Evolutionary conservation across 1,140 invertebrate genomes (phyloP), one percentile per base, ranked within the genome.

Genomic region (Fopius arisanus): DNA sequence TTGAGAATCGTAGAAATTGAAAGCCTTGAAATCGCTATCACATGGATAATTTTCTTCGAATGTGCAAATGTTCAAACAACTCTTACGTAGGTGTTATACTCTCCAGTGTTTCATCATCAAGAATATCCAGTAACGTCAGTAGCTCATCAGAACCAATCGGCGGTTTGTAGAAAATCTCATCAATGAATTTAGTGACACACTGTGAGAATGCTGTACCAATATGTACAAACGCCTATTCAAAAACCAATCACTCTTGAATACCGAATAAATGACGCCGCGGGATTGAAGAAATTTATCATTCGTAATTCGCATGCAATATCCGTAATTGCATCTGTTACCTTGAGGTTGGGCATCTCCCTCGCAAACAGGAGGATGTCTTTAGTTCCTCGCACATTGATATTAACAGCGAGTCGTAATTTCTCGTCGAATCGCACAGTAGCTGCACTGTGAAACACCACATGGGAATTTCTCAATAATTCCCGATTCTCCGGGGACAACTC

Each of bases 371-470:
- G 70, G 26, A 93, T 80, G 41, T 90, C 87, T 75, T 90, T 90
- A 0, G 91, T 91, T 9, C 90, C 91, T 66, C 87, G 84, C 1
- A 93, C 88, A 78, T 94, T 94, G 28, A 91, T 90, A 29, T 89
- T 86, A 21, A 90, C 86, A 0, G 91, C 89, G n/a, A 82, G 68
- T 80, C 92, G 91, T 16, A 97, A 83, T 54, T 91, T 90, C 84
- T 96, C 96, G 83, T 96, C 93, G 85, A 97, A 97, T 80, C 93
- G 92, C 9, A 97, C 91, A n/a, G 95, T 96, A 0, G 96, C 96
- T 1, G 96, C 96, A 4, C 91, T 92, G 81, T 97, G 96, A 83
- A 97, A 95, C n/a, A 97, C 91, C 59, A 96, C 88, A 26, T 91
- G 72, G 0, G 80, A 78, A n/a, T 90, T 81, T 48, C 81, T 78